Evolutionary conservation across 1,140 invertebrate genomes (phyloP), one percentile per base, ranked within the genome.

Genomic region (Heliconius hermathena): DNA sequence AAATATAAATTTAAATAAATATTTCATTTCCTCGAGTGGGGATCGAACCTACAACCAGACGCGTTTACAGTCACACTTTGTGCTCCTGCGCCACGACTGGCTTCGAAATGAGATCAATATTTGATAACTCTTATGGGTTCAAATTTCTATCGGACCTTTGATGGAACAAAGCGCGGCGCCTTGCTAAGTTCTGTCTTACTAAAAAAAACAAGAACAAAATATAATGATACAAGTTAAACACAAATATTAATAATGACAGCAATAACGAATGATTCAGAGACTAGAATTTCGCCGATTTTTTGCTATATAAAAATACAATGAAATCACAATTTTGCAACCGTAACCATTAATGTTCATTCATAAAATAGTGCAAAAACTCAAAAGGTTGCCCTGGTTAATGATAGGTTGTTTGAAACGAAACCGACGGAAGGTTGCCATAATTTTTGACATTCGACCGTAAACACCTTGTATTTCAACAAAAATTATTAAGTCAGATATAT

Each of bases 371-470:
- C 85, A 93, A 91, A 93, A 93, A 90, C 85, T 83, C 83, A 86
- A 79, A 89, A 85, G 85, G 84, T 88, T 83, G 83, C 78, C 85
- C 83, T 87, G 71, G 78, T 89, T 87, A 84, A 92, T 92, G 87
- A 91, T 91, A 90, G 89, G 89, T 87, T 83, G 85, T 84, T 78
- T 70, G 83, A 79, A 84, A 85, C 81, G 80, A 81, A 84, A 85
- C 81, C 83, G 84, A 80, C 85, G 88, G 87, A 86, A 89, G 82
- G 83, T 85, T 82, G 80, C 86, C 81, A 89, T 89, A 87, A 88
- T 91, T 93, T 90, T 88, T 91, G 89, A 90, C 89, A 87, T 90
- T 87, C 83, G 76, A 84, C 85, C 86, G 81, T 90, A 92, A 91
- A 90, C 91, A 91, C 87, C 84, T 90, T 87, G 82, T 85, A 87